A percentile compares a stretch with the other conserved stretches of the same genome.
Evolutionary conservation across 1,140 invertebrate species (phyloP).

Genomic region (Idris sp.): DNA sequence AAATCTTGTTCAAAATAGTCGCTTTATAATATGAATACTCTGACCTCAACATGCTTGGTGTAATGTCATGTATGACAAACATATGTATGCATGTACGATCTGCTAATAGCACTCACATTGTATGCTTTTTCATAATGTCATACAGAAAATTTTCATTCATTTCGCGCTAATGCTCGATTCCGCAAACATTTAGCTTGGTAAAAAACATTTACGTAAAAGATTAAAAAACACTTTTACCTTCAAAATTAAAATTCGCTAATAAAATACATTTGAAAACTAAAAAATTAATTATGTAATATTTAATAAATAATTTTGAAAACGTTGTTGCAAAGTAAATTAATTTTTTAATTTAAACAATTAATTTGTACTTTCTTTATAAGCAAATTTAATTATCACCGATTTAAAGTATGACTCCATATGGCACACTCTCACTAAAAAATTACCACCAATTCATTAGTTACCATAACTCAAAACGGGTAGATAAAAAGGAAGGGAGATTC

Average conservation of each 20-base stretch:
- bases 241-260: too few relatives aligned
- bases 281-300: too few relatives aligned
- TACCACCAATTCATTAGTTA: slow-evolving; percentile 42
- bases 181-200: too few relatives aligned
- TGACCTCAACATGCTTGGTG: slow-evolving; percentile 53
- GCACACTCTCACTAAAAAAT: slow-evolving; percentile 30
- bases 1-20: slow-evolving; percentile 49
- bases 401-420: slow-evolving; percentile 33
- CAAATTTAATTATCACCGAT: slow-evolving; percentile 44
- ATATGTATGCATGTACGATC: background rate
- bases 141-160: slow-evolving; percentile 35
- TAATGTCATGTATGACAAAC: slow-evolving; percentile 52
- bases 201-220: too few relatives aligned
- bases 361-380: slow-evolving; percentile 22
- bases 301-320: too few relatives aligned
- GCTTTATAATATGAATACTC: slow-evolving; percentile 53
- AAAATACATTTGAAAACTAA: too few relatives aligned
- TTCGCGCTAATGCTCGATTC: slow-evolving; percentile 41
- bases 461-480: slow-evolving; percentile 13
- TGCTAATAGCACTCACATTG: slow-evolving; percentile 3
- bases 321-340: too few relatives aligned
- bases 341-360: too few relatives aligned
- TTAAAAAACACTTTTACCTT: too few relatives aligned
- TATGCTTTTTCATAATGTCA: slow-evolving; percentile 31
- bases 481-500: slow-evolving; percentile 38